Conservation (phyloP, 1,140 invertebrate genomes). For the Ceratina australensis region DNA sequence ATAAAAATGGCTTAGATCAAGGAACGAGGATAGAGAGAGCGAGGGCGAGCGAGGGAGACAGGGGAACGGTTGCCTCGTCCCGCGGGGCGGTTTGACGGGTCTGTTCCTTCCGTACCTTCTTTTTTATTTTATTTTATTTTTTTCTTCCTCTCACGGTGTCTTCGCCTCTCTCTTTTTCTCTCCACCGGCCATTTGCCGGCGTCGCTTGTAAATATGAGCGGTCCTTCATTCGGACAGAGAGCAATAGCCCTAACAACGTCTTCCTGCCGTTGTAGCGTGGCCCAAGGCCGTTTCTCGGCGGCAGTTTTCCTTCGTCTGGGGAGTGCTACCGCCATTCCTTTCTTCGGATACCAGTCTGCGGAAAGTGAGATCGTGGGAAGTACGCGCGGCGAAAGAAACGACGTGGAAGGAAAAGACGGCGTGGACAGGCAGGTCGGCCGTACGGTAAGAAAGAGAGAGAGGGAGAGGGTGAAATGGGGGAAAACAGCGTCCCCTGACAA, state of each 20-base stretch:
- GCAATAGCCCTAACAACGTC: slow-evolving; percentile 72
- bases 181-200: slow-evolving; percentile 64
- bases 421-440: not conserved
- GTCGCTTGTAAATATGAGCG: slow-evolving; percentile 74
- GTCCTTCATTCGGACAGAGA: slow-evolving; percentile 73
- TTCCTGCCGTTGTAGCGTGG: slow-evolving; percentile 58
- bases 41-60: no score
- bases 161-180: no score
- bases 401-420: slow-evolving; percentile 33
- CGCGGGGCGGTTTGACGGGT: slow-evolving; percentile 62
- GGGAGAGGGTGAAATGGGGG: slow-evolving; percentile 10
- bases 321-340: slow-evolving; percentile 53
- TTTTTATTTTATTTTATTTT: not conserved
- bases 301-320: slow-evolving; percentile 53
- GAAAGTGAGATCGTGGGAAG: slow-evolving; percentile 33
- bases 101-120: slow-evolving; percentile 43
- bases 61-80: slow-evolving; percentile 61
- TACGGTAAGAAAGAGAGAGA: not conserved
- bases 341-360: slow-evolving; percentile 33
- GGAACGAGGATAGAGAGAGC: slow-evolving; percentile 51
- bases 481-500: slow-evolving; percentile 58
- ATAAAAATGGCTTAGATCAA: slow-evolving; percentile 67
- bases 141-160: no score
- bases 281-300: slow-evolving; percentile 50
- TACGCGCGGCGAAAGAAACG: slow-evolving; percentile 22